Evolutionary conservation across 1,140 invertebrate species (phyloP).

Genomic region (Brachionus koreanus): DNA sequence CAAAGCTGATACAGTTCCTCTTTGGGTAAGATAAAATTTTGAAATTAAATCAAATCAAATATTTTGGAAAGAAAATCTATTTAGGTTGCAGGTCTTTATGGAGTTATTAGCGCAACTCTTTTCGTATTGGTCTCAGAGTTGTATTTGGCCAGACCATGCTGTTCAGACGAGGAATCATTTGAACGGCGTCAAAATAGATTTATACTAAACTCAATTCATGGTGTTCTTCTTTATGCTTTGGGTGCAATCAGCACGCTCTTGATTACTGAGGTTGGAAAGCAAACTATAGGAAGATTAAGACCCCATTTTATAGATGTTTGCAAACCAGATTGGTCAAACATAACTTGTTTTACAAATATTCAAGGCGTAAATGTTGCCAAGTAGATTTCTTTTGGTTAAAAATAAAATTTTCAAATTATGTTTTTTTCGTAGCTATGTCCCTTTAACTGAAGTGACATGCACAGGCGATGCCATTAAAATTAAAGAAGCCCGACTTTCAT

Average conservation of each 20-base stretch:
- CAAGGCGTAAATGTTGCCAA: neutral
- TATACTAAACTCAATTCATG: conserved; percentile 36
- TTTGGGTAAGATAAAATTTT: conserved; percentile 11
- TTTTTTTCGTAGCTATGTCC: conserved; percentile 46
- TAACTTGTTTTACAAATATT: conserved; percentile 32
- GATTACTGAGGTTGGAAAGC: conserved; percentile 83
- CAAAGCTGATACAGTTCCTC: conserved; percentile 25
- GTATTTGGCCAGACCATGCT: conserved; percentile 32
- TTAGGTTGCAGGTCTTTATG: conserved; percentile 15
- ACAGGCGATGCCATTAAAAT: conserved; percentile 47
- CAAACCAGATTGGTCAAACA: conserved; percentile 54
- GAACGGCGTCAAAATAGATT: conserved; percentile 22
- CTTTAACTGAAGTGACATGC: conserved; percentile 59
- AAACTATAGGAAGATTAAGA: conserved; percentile 79
- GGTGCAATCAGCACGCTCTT: conserved; percentile 16
- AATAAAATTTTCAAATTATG: conserved; percentile 38
- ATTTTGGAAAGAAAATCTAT: neutral
- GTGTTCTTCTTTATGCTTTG: conserved; percentile 19
- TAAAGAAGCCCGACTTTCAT: conserved; percentile 59
- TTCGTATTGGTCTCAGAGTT: conserved; percentile 27
- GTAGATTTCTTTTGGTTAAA: neutral
- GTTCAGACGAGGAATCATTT: neutral
- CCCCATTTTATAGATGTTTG: conserved; percentile 79
- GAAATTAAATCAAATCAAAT: neutral
- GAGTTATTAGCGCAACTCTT: conserved; percentile 3